Evolutionary conservation across 2,888 invertebrate genomes (phyloP).

Genomic region (Pristionchus arcanus): DNA sequence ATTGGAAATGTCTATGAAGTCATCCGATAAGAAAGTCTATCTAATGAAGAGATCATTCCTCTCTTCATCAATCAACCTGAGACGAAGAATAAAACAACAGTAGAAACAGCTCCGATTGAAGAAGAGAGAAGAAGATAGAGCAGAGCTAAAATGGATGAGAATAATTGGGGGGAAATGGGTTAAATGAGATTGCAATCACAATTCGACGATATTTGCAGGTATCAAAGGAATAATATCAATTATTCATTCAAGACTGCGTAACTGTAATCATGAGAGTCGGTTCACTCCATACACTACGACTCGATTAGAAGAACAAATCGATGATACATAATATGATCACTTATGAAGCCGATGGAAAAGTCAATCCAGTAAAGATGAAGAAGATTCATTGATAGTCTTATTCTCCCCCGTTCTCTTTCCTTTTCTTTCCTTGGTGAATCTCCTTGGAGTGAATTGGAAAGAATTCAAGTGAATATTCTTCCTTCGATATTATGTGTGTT

Average conservation of each 20-base stretch:
- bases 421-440: slow-evolving; percentile 59
- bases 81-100: too few relatives aligned
- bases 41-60: too few relatives aligned
- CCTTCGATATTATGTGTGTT: neutral
- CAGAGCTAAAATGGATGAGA: too few relatives aligned
- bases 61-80: too few relatives aligned
- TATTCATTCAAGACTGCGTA: neutral
- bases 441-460: slow-evolving; percentile 77
- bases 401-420: too few relatives aligned
- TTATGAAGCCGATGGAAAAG: slow-evolving; percentile 25
- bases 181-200: slow-evolving; percentile 73
- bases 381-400: too few relatives aligned
- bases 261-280: slow-evolving; percentile 68
- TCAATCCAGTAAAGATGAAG: slow-evolving; percentile 64
- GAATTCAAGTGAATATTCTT: slow-evolving; percentile 67
- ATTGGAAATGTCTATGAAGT: too few relatives aligned
- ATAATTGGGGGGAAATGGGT: too few relatives aligned
- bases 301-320: slow-evolving; percentile 41
- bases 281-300: slow-evolving; percentile 60
- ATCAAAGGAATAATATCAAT: neutral
- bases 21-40: too few relatives aligned
- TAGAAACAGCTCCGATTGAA: too few relatives aligned
- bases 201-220: slow-evolving; percentile 66
- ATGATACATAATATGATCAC: neutral
- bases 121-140: too few relatives aligned